Evolutionary conservation across 2,797 vertebrate species (phyloP).

Genomic region (Schizopygopsis malacanthus): DNA sequence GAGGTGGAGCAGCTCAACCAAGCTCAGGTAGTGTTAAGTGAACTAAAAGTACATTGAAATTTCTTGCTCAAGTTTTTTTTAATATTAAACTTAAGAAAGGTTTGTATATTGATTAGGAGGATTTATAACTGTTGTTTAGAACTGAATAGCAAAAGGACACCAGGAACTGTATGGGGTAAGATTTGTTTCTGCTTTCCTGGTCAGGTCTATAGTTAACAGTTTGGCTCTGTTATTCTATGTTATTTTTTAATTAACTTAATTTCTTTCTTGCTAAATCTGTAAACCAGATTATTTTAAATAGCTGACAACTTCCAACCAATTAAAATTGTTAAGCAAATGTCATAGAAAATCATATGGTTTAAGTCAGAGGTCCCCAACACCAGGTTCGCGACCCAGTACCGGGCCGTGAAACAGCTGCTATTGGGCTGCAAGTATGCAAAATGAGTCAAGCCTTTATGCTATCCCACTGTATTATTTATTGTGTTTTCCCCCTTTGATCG

Average conservation of each 20-base stretch:
- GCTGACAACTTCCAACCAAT: neutral
- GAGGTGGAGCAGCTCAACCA: slow-evolving; percentile 81
- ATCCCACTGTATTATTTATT: neutral
- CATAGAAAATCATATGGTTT: neutral
- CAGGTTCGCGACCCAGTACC: too few relatives aligned
- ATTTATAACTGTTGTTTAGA: neutral
- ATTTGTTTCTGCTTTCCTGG: neutral
- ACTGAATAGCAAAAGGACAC: neutral
- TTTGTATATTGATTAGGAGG: neutral
- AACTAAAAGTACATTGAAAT: slow-evolving; percentile 1
- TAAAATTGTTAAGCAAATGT: too few relatives aligned
- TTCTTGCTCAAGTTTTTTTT: neutral
- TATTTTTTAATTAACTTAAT: too few relatives aligned
- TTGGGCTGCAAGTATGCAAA: too few relatives aligned
- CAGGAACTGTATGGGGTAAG: neutral
- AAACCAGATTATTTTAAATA: neutral
- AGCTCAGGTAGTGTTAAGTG: slow-evolving; percentile 71
- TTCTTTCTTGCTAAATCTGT: too few relatives aligned
- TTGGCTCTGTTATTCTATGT: too few relatives aligned
- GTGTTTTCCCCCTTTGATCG: neutral
- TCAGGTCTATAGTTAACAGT: neutral
- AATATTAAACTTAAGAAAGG: neutral
- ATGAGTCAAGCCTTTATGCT: too few relatives aligned
- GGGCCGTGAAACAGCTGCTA: too few relatives aligned
- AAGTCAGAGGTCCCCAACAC: neutral